Evolutionary conservation across 2,113 vertebrate species (phyloP), one percentile per base, ranked within the genome.

Genomic region (Melanerpes aurifrons): DNA sequence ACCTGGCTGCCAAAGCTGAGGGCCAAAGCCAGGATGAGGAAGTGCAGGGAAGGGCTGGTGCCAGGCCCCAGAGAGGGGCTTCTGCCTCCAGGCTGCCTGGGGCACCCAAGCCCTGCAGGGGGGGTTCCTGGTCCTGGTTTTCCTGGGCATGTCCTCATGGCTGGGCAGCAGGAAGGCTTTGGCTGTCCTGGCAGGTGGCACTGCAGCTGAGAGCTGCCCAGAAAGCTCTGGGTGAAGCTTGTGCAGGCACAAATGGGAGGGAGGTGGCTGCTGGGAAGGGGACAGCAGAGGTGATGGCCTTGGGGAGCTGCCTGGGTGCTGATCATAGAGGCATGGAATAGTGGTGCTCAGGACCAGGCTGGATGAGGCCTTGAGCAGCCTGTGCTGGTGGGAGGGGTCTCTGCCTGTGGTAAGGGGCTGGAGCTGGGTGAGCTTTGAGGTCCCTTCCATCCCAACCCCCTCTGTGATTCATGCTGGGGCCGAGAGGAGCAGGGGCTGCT

Each of bases 111-210:
- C 64, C 48, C 5, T 12, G 12, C 15, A 54, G 4, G 50, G 32
- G 35, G 71, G 18, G 86, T 53, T 61, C 45, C 20, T 2, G 1
- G 43, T 21, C 26, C 22, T 10, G 50, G n/a, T 59, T 58, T 66
- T 63, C 43, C 47, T 5, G 14, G n/a, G 15, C 28, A 31, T 1
- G 11, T 15, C 28, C 21, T 37, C 59, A 15, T 0, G 4, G 48
- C 56, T 0, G 2, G 32, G 71, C 31, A 26, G 59, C 1, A 0
- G 66, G 35, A 40, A n/a, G 45, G 4, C 59, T 82, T 59, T 3
- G 26, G 26, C 53, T 76, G 25, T 29, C 54, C 56, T 3, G 20
- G n/a, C 15, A 43, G n/a, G 28, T 19, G 43, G 13, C 22, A 75
- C 28, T 63, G 6, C 26, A 13, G n/a, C 3, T 47, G 53, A 37